Percentiles rank a stretch among this genome's conserved stretches.
Evolutionary conservation across 2,888 invertebrate genomes (phyloP).

Genomic region (Lomographa bimaculata): DNA sequence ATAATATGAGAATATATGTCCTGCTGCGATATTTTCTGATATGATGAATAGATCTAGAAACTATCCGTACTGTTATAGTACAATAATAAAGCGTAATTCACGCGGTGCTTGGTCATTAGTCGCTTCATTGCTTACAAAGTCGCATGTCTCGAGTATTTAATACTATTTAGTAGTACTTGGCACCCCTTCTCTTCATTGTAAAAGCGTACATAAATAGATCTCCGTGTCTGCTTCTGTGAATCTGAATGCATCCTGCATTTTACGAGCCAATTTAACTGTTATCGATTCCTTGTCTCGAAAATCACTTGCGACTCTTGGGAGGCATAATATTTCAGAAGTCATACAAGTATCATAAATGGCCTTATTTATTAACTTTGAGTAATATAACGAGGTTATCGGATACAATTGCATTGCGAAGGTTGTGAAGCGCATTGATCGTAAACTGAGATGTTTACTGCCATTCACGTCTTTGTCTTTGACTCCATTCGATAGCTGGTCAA

Average conservation of each 20-base stretch:
- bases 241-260: no score
- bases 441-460: slow-evolving; percentile 45
- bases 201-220: no score
- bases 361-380: background rate
- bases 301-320: no score
- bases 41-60: no score
- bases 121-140: slow-evolving; percentile 21
- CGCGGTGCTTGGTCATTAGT: slow-evolving; percentile 13
- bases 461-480: slow-evolving; percentile 42
- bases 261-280: no score
- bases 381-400: slow-evolving; percentile 6
- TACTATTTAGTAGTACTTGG: background rate
- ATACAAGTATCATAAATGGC: no score
- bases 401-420: slow-evolving; percentile 36
- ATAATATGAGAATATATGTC: no score
- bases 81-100: slow-evolving; percentile 1
- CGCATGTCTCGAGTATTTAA: slow-evolving; percentile 1
- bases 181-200: slow-evolving; percentile 5
- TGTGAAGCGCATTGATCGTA: slow-evolving; percentile 42
- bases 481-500: slow-evolving; percentile 27
- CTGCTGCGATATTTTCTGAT: no score
- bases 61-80: slow-evolving; percentile 3
- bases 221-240: no score
- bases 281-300: no score
- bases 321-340: no score